Evolutionary conservation across 2,113 vertebrate species (phyloP).

Genomic region (Steatornis caripensis): DNA sequence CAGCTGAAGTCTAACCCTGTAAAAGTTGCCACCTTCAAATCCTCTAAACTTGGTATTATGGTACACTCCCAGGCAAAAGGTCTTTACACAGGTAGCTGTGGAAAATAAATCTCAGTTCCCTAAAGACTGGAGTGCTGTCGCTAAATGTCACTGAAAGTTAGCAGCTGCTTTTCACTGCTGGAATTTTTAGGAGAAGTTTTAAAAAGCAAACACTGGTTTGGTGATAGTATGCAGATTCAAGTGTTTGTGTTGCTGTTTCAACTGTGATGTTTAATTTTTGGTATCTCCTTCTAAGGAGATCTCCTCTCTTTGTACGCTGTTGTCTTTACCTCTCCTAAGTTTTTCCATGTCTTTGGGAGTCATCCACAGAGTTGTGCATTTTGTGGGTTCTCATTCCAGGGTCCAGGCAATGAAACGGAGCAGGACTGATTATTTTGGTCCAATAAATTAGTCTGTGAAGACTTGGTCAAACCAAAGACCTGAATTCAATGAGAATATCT

Average conservation of each 20-base stretch:
- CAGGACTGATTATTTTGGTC: not conserved
- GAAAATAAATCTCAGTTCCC: constrained; percentile 63
- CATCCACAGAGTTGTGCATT: rapidly evolving
- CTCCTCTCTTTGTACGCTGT: not conserved
- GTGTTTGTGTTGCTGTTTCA: not conserved
- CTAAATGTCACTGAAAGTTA: constrained; percentile 39
- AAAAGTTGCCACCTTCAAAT: constrained; percentile 42
- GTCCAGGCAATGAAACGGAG: not conserved
- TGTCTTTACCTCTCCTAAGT: not conserved
- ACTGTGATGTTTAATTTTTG: not conserved
- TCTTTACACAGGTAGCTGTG: constrained; percentile 9
- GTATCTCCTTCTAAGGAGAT: not conserved
- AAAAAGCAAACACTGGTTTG: not conserved
- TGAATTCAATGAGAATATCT: not conserved
- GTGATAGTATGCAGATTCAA: not conserved
- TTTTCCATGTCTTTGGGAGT: not conserved
- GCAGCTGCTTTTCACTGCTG: constrained; percentile 5
- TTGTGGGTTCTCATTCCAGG: not conserved
- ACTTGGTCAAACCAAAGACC: not conserved
- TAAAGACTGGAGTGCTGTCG: not conserved
- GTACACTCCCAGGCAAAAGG: constrained; percentile 10
- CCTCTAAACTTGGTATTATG: constrained; percentile 10
- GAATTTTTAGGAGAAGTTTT: not conserved
- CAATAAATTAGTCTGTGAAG: not conserved
- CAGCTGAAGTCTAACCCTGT: not conserved